Conservation (phyloP, 2,797 vertebrate genomes). For the Acrossocheilus fasciatus region DNA sequence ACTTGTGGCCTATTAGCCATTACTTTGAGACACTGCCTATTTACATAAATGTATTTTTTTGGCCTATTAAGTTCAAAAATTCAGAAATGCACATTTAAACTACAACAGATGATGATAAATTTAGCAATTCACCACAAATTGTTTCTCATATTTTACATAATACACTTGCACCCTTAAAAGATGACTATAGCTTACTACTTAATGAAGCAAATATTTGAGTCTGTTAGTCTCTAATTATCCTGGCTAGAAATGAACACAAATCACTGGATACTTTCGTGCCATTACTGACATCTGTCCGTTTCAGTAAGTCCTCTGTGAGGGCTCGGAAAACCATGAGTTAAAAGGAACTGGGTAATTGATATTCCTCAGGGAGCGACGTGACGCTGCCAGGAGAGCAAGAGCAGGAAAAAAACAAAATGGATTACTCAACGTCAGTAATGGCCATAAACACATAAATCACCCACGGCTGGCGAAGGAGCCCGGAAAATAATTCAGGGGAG, state of each 20-base stretch:
- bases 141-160: background rate
- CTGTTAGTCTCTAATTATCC: background rate
- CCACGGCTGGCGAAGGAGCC: conserved; percentile 60
- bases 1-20: background rate
- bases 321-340: conserved; percentile 43
- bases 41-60: background rate
- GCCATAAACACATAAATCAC: conserved; percentile 86
- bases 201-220: background rate
- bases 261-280: background rate
- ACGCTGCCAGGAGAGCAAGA: conserved; percentile 45
- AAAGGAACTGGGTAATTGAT: conserved; percentile 77
- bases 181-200: background rate
- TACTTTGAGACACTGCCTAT: background rate
- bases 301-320: background rate
- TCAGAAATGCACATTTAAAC: background rate
- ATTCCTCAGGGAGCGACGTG: conserved; percentile 71
- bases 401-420: conserved; percentile 66
- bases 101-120: conserved; percentile 53
- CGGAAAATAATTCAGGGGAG: conserved; percentile 74
- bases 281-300: background rate
- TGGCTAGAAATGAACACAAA: background rate
- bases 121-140: conserved; percentile 63
- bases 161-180: background rate
- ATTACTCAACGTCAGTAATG: conserved; percentile 83
- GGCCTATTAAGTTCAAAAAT: background rate